Evolutionary conservation across 1,140 invertebrate species (phyloP).

Genomic region (Monochamus saltuarius): DNA sequence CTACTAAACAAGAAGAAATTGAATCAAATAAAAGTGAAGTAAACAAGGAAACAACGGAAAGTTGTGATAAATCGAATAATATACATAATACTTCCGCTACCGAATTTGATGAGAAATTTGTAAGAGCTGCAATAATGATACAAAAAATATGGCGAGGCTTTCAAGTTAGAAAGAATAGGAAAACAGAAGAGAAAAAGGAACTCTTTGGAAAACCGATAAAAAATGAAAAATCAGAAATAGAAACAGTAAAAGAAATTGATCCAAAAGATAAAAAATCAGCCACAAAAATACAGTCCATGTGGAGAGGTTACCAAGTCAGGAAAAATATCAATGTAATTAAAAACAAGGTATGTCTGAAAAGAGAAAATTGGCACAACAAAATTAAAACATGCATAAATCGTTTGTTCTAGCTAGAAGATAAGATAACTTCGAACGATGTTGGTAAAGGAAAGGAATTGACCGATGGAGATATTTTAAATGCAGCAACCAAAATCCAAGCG

Average conservation of each 20-base stretch:
- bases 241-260: background rate
- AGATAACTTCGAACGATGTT: background rate
- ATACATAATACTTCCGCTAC: too few species aligned
- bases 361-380: too few species aligned
- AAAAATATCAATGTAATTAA: slow-evolving; percentile 25
- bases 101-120: background rate
- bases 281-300: slow-evolving; percentile 30
- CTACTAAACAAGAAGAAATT: too few species aligned
- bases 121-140: background rate
- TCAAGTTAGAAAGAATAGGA: too few species aligned
- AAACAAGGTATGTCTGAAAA: slow-evolving; percentile 16
- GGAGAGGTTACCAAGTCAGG: slow-evolving; percentile 27
- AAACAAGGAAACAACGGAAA: too few species aligned
- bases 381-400: too few species aligned
- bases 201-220: too few species aligned
- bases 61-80: too few species aligned
- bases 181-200: background rate
- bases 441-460: slow-evolving; percentile 34
- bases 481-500: slow-evolving; percentile 72
- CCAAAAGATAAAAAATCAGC: slow-evolving; percentile 16
- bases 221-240: too few species aligned
- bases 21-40: too few species aligned
- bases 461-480: slow-evolving; percentile 27
- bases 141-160: too few species aligned
- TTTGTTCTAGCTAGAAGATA: background rate